Evolutionary conservation across 1,140 invertebrate species (phyloP).

Genomic region (Armadillidium nasatum): DNA sequence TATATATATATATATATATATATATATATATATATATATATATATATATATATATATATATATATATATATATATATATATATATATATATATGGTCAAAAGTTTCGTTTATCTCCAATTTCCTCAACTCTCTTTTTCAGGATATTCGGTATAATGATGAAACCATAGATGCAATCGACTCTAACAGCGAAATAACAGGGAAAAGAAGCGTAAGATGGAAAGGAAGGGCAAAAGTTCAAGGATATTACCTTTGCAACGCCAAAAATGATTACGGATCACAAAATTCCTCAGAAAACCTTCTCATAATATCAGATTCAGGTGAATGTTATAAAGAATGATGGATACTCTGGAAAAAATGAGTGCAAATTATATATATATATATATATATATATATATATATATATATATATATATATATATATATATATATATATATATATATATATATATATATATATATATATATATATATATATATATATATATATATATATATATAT

Average conservation of each 20-base stretch:
- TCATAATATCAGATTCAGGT: background rate
- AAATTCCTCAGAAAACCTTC: background rate
- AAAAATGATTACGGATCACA: background rate
- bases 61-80: background rate
- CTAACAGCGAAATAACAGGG: background rate
- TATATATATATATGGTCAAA: too few relatives aligned
- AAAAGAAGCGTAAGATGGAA: background rate
- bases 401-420: too few relatives aligned
- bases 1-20: background rate
- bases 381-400: too few relatives aligned
- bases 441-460: too few relatives aligned
- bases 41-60: background rate
- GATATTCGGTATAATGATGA: background rate
- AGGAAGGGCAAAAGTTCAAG: background rate
- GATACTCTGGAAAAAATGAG: too few relatives aligned
- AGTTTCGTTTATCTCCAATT: background rate
- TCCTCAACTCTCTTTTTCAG: background rate
- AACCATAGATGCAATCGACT: background rate
- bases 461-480: too few relatives aligned
- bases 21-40: background rate
- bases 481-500: too few relatives aligned
- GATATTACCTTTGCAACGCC: background rate
- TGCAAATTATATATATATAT: too few relatives aligned
- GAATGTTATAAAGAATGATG: too few relatives aligned
- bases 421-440: too few relatives aligned